These are phyloP conservation scores for Catamblyrhynchus diadema DNA, from an alignment of 2,797 vertebrate species.

Conservation along the genomic window DNA sequence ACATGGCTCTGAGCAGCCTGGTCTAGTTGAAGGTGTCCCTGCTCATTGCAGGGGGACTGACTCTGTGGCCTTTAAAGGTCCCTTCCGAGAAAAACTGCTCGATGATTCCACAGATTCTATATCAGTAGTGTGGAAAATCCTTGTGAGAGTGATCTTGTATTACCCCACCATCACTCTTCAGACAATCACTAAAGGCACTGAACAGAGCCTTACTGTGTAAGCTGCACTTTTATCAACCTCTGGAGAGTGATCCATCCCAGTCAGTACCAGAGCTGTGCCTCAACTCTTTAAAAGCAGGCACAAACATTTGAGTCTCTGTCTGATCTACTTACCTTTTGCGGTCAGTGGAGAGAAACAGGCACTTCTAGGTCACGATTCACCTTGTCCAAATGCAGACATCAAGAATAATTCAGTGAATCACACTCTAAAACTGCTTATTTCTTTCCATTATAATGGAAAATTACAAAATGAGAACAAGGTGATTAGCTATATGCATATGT, in stretches of 20 bases:
- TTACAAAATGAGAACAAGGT: neutral
- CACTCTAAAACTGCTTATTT: neutral
- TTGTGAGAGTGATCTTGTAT: neutral
- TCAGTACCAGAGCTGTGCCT: neutral
- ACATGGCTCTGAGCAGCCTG: neutral
- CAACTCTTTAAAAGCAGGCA: neutral
- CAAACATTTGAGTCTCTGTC: neutral
- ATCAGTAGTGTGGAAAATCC: neutral
- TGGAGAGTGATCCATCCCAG: neutral
- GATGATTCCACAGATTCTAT: neutral
- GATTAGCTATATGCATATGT: neutral
- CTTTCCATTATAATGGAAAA: neutral
- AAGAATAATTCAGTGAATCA: neutral
- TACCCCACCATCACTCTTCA: neutral
- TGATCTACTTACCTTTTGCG: neutral
- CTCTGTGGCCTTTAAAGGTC: neutral
- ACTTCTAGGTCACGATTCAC: neutral
- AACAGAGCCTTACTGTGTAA: neutral
- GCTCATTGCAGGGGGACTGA: neutral
- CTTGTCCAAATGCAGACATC: neutral
- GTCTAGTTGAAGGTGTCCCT: neutral
- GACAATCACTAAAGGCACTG: neutral
- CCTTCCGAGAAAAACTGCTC: neutral
- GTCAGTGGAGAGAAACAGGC: neutral
- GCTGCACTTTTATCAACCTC: neutral